Evolutionary conservation across 2,888 invertebrate genomes (phyloP), one percentile per base, ranked within the genome.

Genomic region (Hypsopygia costalis): DNA sequence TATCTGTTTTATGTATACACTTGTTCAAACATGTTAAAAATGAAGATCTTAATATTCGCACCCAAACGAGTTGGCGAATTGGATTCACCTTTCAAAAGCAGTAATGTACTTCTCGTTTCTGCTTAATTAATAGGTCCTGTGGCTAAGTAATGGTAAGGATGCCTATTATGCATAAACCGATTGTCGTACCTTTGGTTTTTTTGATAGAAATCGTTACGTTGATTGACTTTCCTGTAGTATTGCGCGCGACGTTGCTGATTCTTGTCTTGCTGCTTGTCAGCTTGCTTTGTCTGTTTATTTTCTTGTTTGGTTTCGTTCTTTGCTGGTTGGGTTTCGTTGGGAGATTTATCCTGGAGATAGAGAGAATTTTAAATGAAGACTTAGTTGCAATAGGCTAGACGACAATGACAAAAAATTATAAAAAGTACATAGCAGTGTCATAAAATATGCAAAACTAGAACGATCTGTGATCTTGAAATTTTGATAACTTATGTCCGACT

Each of bases 81-180:
- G n/a, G n/a, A n/a, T n/a, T n/a, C n/a, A n/a, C n/a, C n/a, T n/a
- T n/a, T n/a, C n/a, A n/a, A n/a, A n/a, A n/a, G 16, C 16, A 16
- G 16, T 4, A 16, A 16, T 16, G 16, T 16, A 16, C n/a, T n/a
- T n/a, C n/a, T n/a, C n/a, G n/a, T n/a, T n/a, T n/a, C n/a, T n/a
- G n/a, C n/a, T 64, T 81, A 89, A 52, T 88, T 89, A 12, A 89
- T 89, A 27, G 89, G 83, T n/a, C 88, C 87, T 0, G 88, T 85
- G 6, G 88, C 86, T 35, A 89, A 52, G 43, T 88, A 89, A 46
- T 80, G 78, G 41, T 86, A 88, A 1, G 87, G 87, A 34, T 81
- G 81, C 40, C 88, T 51, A 43, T 70, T 79, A 1, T 77, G 80
- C 64, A 81, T 80, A 34, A 88, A 86, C 32, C 87, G 50, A 6